Base-by-base conservation (phyloP, 2,113 vertebrate species). In the Microcebus lehilahytsara region DNA sequence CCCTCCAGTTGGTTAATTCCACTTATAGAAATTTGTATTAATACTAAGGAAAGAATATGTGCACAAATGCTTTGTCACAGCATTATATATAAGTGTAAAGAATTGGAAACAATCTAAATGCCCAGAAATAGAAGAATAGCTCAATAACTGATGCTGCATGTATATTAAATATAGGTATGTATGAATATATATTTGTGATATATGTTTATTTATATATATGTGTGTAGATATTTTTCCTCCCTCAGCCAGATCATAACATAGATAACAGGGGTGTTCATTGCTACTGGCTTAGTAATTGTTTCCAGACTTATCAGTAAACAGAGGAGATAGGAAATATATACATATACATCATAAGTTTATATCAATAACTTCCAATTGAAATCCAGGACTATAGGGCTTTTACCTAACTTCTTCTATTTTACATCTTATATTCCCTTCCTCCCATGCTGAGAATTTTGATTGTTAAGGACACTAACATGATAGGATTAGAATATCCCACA, bases 1-100 rank as follows among this genome's bases (percentile, higher is more conserved):
- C 66, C 58, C 49, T 58, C 42, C 84, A 56, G n/a, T 40, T 0
- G 4, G 78, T 64, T 78, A 58, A 95, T 67, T 91, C 34, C 66
- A 91, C 89, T 81, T 77, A n/a, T 3, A 94, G 60, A 78, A 88
- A 95, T 64, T 80, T 81, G 30, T 81, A 74, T 49, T 72, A 60
- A 94, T 85, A 74, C 53, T 72, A 60, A 94, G 72, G 58, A 88
- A 72, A 91, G 91, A 79, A 37, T 25, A 87, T 51, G 17, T 58
- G 14, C 27, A 51, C 23, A 53, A 72, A 49, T 51, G 27, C 34
- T 95, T 93, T 37, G 46, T 37, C 49, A 30, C 40, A 67, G 14
- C 40, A 83, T 77, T 40, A 19, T 19, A 94, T 42, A 12, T 42
- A 93, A 86, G 17, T 91, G 9, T 34, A 71, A 92, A 91, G 83